Base-by-base conservation (phyloP, 1,140 invertebrate genomes). In the Elymnias hypermnestra region DNA sequence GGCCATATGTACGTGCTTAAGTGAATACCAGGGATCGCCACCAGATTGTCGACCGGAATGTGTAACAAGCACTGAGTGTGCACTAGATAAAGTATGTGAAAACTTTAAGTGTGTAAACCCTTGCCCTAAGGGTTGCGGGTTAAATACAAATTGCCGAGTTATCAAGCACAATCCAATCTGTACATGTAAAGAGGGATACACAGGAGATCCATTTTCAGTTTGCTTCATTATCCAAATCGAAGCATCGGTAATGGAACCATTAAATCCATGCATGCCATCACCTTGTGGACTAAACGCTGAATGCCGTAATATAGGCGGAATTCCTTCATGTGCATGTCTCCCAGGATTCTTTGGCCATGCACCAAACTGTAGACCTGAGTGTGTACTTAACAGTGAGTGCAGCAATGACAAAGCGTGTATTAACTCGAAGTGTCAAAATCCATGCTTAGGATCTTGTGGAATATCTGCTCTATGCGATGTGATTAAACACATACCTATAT, bases 241-340 rank as follows among this genome's bases (percentile, higher is more conserved):
- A 43, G 52, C 62, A 17, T n/a, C 55, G 36, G 5, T 58, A 28
- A 53, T 44, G 29, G 68, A 66, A 43, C 52, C 57, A 17, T 18
- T 54, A 6, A 89, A 93, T 75, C 92, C 93, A 9, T 96, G 94
- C 67, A 70, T 89, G 22, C 92, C 93, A 37, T 94, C 92, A 29
- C 94, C 94, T 2, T 96, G 94, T 81, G 94, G 94, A 47, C 88
- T 92, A n/a, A 94, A 95, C 76, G 93, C 94, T 0, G 88, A 94
- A 38, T 96, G 94, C 63, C 90, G 92, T 81, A 88, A 94, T 10
- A 89, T 92, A 71, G 90, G 94, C 72, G 89, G 91, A 38, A 87
- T 92, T 65, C 90, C 93, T 4, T 92, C 93, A 0, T 94, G 93
- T 59, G 92, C 91, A 1, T 95, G 93, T 59, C 86, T 90, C 37